A percentile compares a stretch with the other conserved stretches of the same genome.
Evolutionary conservation across 2,888 invertebrate species (phyloP).

Genomic region (Poecilus cupreus): DNA sequence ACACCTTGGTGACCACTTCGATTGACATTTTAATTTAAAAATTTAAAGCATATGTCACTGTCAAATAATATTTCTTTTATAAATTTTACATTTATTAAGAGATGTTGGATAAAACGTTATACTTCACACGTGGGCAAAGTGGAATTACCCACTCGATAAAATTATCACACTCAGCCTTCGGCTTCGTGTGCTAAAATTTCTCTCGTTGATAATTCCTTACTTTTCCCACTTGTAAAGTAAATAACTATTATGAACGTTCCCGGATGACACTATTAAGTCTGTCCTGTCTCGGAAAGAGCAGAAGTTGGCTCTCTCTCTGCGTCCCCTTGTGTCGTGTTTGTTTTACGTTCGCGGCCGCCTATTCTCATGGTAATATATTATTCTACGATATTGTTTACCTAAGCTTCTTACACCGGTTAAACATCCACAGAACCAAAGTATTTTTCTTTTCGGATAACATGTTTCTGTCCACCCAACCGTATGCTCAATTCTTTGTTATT

Average conservation of each 20-base stretch:
- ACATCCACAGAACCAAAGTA: constrained; percentile 32
- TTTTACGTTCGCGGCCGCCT: constrained; percentile 46
- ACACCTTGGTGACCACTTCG: no score
- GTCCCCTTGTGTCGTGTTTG: constrained; percentile 39
- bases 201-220: no score
- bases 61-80: no score
- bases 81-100: no score
- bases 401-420: constrained; percentile 27
- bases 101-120: no score
- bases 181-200: no score
- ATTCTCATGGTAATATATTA: constrained; percentile 54
- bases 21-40: no score
- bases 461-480: constrained; percentile 24
- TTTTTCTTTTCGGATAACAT: constrained; percentile 42
- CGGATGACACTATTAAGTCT: constrained; percentile 47
- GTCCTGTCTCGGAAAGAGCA: constrained; percentile 22
- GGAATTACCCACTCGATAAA: no score
- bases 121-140: no score
- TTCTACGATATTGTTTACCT: constrained; percentile 49
- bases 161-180: no score
- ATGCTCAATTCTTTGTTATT: neutral
- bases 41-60: no score
- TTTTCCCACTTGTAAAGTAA: no score
- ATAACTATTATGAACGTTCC: constrained; percentile 46
- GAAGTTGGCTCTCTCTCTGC: neutral